A percentile compares a stretch with the other conserved stretches of the same genome.
Conservation (phyloP, 2,113 vertebrate genomes). For the Arizona elegans region DNA sequence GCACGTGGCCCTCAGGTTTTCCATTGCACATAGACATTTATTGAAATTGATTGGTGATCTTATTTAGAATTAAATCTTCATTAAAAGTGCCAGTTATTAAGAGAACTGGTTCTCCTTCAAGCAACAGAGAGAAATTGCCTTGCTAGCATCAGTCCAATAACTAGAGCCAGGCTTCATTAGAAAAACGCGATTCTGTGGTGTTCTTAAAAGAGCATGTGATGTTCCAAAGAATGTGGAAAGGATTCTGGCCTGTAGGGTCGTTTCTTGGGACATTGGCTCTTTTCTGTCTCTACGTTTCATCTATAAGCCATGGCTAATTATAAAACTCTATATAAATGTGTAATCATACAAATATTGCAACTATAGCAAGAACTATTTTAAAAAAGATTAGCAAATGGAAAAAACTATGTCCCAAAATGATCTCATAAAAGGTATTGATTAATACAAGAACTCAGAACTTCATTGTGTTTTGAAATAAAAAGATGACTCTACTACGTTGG, state of each 20-base stretch:
- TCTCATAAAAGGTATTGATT: not conserved
- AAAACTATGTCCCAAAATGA: not conserved
- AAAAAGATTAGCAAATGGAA: not conserved
- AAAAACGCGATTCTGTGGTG: not conserved
- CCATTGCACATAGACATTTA: not conserved
- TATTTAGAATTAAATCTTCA: not conserved
- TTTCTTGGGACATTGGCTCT: not conserved
- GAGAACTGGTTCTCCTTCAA: not conserved
- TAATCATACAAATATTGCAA: not conserved
- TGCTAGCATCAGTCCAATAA: not conserved
- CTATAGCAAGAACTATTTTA: not conserved
- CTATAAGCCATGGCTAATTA: not conserved
- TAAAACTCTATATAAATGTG: not conserved
- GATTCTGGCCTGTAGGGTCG: not conserved
- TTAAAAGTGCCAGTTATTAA: not conserved
- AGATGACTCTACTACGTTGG: not conserved
- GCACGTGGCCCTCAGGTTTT: not conserved
- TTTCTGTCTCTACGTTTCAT: not conserved
- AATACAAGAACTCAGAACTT: not conserved
- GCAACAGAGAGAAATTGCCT: not conserved
- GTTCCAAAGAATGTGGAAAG: not conserved
- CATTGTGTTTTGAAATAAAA: not conserved
- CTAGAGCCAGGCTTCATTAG: not conserved
- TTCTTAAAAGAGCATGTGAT: not conserved
- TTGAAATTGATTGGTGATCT: not conserved